Conservation (phyloP, 2,113 vertebrate species). For the Poecilia latipinna region DNA sequence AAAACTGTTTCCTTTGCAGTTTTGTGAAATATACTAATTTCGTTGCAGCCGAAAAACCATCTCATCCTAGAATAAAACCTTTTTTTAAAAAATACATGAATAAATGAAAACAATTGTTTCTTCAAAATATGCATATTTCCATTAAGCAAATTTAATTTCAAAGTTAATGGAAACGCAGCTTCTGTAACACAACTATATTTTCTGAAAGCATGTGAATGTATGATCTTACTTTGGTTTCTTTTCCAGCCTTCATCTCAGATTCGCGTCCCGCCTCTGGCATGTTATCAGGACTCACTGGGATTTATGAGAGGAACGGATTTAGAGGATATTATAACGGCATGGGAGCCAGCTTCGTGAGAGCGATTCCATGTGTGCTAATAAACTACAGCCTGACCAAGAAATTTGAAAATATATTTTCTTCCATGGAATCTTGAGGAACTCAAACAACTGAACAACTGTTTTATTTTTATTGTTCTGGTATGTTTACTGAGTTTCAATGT, state of each 20-base stretch:
- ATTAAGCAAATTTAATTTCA: too few species aligned
- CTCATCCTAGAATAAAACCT: too few species aligned
- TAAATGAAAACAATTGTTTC: too few species aligned
- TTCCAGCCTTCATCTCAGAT: conserved; percentile 72
- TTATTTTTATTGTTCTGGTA: background rate
- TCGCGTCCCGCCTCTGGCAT: conserved; percentile 43
- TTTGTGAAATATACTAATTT: too few species aligned
- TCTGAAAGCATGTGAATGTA: background rate
- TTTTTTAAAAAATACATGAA: too few species aligned
- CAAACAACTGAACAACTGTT: too few species aligned
- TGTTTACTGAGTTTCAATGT: background rate
- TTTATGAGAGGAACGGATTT: conserved; percentile 73
- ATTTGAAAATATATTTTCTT: conserved; percentile 70
- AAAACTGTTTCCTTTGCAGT: too few species aligned
- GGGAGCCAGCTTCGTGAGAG: conserved; percentile 79
- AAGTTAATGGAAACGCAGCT: too few species aligned
- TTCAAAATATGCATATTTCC: background rate
- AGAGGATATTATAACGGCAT: conserved; percentile 79
- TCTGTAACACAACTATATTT: background rate
- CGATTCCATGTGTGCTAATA: conserved; percentile 77
- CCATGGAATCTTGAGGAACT: conserved; percentile 38
- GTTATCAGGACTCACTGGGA: conserved; percentile 63
- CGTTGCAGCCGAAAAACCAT: too few species aligned
- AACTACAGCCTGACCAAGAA: conserved; percentile 77
- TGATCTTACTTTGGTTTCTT: conserved; percentile 19